These are phyloP conservation scores for Pachydiplax longipennis DNA, from an alignment of 2,888 invertebrate species.

Conservation along the genomic window DNA sequence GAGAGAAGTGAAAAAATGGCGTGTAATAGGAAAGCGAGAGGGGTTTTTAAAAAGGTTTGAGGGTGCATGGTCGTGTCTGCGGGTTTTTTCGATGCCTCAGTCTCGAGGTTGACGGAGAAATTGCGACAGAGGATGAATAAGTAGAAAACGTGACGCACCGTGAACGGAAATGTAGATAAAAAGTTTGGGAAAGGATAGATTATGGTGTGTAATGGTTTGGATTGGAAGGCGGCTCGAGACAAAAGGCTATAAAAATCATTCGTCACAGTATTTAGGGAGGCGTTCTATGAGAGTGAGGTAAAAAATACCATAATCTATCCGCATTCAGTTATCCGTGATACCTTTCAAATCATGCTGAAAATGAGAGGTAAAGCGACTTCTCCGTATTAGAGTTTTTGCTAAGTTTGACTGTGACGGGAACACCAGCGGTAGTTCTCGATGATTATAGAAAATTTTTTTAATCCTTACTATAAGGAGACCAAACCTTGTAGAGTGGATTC, in stretches of 20 bases:
- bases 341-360: neutral
- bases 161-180: neutral
- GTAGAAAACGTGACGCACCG: neutral
- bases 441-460: no score
- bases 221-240: no score
- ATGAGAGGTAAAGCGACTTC: no score
- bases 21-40: constrained; percentile 14
- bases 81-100: neutral
- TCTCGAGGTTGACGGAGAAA: neutral
- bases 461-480: no score
- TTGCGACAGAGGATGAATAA: neutral
- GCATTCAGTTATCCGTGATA: neutral
- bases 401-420: neutral
- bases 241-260: no score
- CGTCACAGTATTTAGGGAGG: no score
- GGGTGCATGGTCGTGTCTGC: neutral
- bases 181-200: neutral
- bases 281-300: no score
- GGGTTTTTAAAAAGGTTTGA: constrained; percentile 3
- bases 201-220: neutral
- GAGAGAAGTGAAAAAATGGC: neutral
- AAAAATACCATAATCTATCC: neutral
- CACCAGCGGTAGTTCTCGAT: no score
- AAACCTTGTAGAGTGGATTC: no score
- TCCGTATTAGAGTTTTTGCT: neutral